phyloP scores from a whole-genome alignment of 2,797 vertebrate species.

The Lates japonicus region DNA sequence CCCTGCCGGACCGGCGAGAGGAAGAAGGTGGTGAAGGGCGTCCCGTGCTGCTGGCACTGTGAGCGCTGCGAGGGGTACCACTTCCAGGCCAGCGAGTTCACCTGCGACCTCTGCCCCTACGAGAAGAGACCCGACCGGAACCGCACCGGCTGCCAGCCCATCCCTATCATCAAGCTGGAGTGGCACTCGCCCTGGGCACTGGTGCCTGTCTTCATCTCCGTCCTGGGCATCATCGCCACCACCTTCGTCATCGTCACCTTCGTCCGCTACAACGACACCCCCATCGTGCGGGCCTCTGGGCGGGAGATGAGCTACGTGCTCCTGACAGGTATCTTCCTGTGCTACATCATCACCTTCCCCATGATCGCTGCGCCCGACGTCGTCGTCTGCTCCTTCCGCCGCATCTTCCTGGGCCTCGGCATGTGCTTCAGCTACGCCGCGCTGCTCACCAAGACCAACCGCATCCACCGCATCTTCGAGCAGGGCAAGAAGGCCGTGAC shows the following conservation, averaged over 20 bases:
- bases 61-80: slow-evolving; percentile 96
- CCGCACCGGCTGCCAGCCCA: slow-evolving; percentile 92
- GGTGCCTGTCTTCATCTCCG: slow-evolving; percentile 92
- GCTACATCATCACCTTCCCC: slow-evolving; percentile 95
- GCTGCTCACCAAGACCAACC: slow-evolving; percentile 97
- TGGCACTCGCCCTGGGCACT: slow-evolving; percentile 97
- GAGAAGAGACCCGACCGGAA: slow-evolving; percentile 92
- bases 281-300: slow-evolving; percentile 94
- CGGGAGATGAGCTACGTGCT: slow-evolving; percentile 96
- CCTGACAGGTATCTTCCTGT: slow-evolving; percentile 96
- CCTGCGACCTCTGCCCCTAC: slow-evolving; percentile 93
- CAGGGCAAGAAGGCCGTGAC: slow-evolving; percentile 95
- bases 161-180: slow-evolving; percentile 95
- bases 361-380: slow-evolving; percentile 94
- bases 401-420: slow-evolving; percentile 95
- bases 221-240: slow-evolving; percentile 93
- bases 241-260: slow-evolving; percentile 93
- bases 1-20: slow-evolving; percentile 93
- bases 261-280: slow-evolving; percentile 93
- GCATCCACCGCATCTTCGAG: slow-evolving; percentile 98
- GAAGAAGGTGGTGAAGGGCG: slow-evolving; percentile 96
- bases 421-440: slow-evolving; percentile 98
- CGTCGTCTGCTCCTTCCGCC: slow-evolving; percentile 92
- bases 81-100: slow-evolving; percentile 92
- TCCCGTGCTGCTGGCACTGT: slow-evolving; percentile 97